phyloP scores from a whole-genome alignment of 2,113 vertebrate genomes.

The Hippolais icterina region DNA sequence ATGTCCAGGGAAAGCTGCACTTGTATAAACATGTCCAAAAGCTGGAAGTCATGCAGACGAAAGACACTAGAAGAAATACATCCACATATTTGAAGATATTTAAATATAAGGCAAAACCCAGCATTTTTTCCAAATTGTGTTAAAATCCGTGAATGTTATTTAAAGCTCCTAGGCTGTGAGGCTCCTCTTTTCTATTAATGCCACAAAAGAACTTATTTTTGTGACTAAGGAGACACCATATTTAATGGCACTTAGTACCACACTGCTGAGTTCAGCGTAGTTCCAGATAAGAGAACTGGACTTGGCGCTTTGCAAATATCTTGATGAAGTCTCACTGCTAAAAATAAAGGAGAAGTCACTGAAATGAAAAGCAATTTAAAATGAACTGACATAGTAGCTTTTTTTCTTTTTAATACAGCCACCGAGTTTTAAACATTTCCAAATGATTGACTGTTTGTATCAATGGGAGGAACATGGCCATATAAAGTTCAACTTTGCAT shows the following conservation, averaged over 20 bases:
- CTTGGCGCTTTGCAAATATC: neutral
- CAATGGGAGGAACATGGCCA: neutral
- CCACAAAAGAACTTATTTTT: neutral
- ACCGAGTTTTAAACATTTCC: neutral
- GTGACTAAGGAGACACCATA: neutral
- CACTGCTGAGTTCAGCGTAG: neutral
- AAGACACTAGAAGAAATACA: neutral
- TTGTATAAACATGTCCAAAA: neutral
- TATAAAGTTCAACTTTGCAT: neutral
- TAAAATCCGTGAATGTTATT: neutral
- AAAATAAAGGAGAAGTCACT: neutral
- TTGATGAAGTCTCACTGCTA: neutral
- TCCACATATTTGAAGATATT: neutral
- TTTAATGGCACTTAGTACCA: neutral
- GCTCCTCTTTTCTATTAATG: neutral
- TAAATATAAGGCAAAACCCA: neutral
- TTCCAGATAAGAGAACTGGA: neutral
- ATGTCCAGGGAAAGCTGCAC: neutral
- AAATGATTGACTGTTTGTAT: neutral
- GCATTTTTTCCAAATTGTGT: neutral
- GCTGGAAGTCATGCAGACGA: neutral
- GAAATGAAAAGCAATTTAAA: neutral
- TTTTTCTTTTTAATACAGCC: neutral
- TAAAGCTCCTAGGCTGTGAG: neutral
- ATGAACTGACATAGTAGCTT: neutral